These are phyloP conservation scores for Sebastes trivittatus DNA, from an alignment of 2,797 vertebrate species.

Conservation along the genomic window DNA sequence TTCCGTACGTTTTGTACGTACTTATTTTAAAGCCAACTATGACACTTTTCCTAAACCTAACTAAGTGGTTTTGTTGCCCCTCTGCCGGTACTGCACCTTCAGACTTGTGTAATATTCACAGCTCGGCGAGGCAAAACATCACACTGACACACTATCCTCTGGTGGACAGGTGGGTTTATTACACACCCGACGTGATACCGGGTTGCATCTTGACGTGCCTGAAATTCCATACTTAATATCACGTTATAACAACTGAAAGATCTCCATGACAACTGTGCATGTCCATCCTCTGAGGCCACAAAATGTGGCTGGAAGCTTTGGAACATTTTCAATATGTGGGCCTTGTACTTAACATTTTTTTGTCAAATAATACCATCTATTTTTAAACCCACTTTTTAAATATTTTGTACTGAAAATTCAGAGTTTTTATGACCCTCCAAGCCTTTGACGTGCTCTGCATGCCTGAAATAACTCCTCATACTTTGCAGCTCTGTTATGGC, in stretches of 20 bases:
- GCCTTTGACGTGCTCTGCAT: not conserved
- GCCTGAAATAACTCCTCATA: not conserved
- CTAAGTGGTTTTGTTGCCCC: too few species aligned
- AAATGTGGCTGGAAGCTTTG: not conserved
- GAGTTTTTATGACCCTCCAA: not conserved
- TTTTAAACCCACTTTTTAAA: not conserved
- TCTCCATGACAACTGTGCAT: not conserved
- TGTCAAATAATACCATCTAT: not conserved
- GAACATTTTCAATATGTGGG: not conserved
- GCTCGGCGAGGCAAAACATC: too few species aligned
- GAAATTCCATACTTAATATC: not conserved
- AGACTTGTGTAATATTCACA: too few species aligned
- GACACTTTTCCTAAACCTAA: too few species aligned
- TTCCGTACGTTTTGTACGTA: too few species aligned
- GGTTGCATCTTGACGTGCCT: not conserved
- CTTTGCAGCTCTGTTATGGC: not conserved
- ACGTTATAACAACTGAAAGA: not conserved
- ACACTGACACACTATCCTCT: too few species aligned
- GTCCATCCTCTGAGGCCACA: not conserved
- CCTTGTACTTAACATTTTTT: not conserved
- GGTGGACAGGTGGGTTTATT: too few species aligned
- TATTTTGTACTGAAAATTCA: not conserved
- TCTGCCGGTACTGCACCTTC: too few species aligned
- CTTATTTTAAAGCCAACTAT: too few species aligned
- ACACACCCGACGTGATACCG: too few species aligned